Base-by-base conservation (phyloP, 2,113 vertebrate genomes). In the Paracanthobrama guichenoti region DNA sequence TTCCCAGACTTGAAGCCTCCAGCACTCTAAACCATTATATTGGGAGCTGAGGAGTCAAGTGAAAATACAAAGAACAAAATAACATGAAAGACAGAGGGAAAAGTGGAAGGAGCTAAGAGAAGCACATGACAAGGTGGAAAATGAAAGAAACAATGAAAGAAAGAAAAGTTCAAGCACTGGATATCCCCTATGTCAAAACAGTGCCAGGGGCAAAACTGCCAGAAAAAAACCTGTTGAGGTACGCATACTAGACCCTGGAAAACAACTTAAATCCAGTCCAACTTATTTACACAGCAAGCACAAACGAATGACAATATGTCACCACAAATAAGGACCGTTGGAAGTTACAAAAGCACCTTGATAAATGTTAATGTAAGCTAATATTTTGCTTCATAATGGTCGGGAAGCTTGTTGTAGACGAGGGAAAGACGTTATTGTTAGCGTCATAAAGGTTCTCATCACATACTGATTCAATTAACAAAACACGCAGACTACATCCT, bases 221-320 rank as follows among this genome's bases (percentile, higher is more conserved):
- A 80, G 69, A 64, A 86, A 66, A 10, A 80, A 80, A 64, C 66
- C 75, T 79, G 81, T 81, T 82, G 86, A 87, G 86, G 87, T 69
- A 86, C 62, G n/a, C 24, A 55, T 12, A 79, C 57, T 64, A 35
- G 57, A 69, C 20, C 6, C 55, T 14, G 75, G 22, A 86, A 73
- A 76, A 80, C 57, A 82, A 85, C 44, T 50, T 73, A 50, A 78
- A 46, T 55, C 50, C 79, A 57, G 55, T 83, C 60, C 35, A 39
- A 72, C 79, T 16, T 77, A 80, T 81, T 87, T 82, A 80, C 71
- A 82, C 22, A 79, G 79, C 73, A 78, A 82, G 78, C 42, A 31
- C 22, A 31, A 22, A 24, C 57, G n/a, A 6, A 42, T 72, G 11
- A 48, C 53, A 78, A 28, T 35, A 31, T 64, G 42, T 31, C 53